These are phyloP conservation scores for Ichneumoninae sp. DNA, from an alignment of 2,888 invertebrate species.

Conservation along the genomic window DNA sequence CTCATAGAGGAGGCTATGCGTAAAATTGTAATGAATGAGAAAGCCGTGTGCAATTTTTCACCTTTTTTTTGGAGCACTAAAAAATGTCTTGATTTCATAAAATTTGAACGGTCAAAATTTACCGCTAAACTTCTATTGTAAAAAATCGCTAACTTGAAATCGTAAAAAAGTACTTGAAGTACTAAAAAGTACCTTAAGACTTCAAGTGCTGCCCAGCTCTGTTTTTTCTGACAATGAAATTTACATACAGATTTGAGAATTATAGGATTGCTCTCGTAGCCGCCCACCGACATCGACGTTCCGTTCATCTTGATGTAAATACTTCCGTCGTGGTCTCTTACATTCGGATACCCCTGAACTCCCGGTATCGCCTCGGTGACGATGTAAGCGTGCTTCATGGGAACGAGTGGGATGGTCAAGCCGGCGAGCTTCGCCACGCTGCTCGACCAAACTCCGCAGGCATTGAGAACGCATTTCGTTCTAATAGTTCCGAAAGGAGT, in stretches of 20 bases:
- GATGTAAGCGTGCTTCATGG: conserved; percentile 96
- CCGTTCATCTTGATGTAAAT: conserved; percentile 94
- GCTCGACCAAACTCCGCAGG: conserved; percentile 94
- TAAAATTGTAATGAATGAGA: too few relatives aligned
- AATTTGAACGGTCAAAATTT: too few relatives aligned
- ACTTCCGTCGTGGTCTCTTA: conserved; percentile 93
- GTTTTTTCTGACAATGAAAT: neutral
- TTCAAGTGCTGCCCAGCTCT: neutral
- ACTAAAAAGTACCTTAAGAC: too few relatives aligned
- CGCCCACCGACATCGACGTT: conserved; percentile 93
- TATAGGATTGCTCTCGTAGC: conserved; percentile 94
- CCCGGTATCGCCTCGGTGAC: conserved; percentile 92
- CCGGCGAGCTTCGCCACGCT: conserved; percentile 90
- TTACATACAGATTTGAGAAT: conserved; percentile 89
- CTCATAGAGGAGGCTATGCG: too few relatives aligned
- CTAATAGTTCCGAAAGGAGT: conserved; percentile 91
- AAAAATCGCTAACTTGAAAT: neutral
- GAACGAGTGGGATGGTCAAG: conserved; percentile 89
- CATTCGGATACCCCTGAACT: conserved; percentile 91
- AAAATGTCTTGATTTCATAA: too few relatives aligned
- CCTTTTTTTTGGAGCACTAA: too few relatives aligned
- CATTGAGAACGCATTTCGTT: conserved; percentile 92
- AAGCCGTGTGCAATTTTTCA: too few relatives aligned
- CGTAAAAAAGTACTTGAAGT: too few relatives aligned
- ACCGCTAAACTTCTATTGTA: neutral